Evolutionary conservation across 2,797 vertebrate genomes (phyloP), one percentile per base, ranked within the genome.

Genomic region (Fistularia tabacaria): DNA sequence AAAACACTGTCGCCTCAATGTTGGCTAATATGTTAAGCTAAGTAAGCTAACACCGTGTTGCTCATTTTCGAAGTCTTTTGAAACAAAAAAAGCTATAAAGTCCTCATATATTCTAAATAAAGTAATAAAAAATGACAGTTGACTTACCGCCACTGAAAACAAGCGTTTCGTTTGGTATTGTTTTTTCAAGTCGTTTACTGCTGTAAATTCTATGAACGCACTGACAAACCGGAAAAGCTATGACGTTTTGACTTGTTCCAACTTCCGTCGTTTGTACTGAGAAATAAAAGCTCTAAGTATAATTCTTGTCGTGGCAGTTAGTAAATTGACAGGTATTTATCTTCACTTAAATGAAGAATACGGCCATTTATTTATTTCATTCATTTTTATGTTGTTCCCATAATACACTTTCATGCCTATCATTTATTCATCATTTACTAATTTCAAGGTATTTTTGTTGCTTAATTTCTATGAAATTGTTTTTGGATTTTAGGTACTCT

Each of bases 181-280:
- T 6, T 44, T 15, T 11, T 36, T 9, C 36, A 50, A 53, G 8
- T 62, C 36, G 7, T 10, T 8, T 46, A 7, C 51, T 62, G 14
- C 7, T 59, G 9, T 3, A 5, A 38, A 41, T 50, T 59, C 42
- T 42, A 53, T 43, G 25, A 12, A 37, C 4, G 46, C 44, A 61
- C 36, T 55, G 10, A 64, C 69, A 74, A 84, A 73, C 73, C 84
- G 85, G 82, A 88, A 87, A 72, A 11, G 56, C 36, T 1, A 7
- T 4, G 39, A 1, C 48, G n/a, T 59, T 78, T 78, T 81, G 79
- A 68, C 62, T 76, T 73, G 51, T 11, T 13, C 36, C 36, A 6
- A 47, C 8, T 63, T 64, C 81, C 81, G 82, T 82, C 14, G n/a
- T 40, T 36, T 6, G 7, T 11, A 7, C 52, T 76, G 73, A 79